Evolutionary conservation across 1,140 invertebrate genomes (phyloP), one percentile per base, ranked within the genome.

Genomic region (Cataglyphis hispanica): DNA sequence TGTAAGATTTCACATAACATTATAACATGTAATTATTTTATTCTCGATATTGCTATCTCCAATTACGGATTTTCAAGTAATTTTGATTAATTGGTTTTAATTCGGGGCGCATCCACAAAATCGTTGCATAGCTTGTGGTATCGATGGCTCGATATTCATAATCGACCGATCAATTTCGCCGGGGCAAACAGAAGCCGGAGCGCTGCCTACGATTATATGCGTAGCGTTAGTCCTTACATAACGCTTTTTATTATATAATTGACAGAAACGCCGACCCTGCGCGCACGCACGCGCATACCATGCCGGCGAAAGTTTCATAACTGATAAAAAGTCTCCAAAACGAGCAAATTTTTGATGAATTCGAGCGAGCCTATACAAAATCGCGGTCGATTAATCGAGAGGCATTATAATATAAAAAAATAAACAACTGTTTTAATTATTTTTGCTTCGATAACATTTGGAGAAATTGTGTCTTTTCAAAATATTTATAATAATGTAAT

Each of bases 231-330:
- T 92, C 91, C 93, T 95, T 95, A 94, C 90, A 92, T 94, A 95
- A 95, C 91, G 88, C 86, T 93, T 94, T 94, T 95, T 94, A 94
- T 95, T 94, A 94, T 92, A 91, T 94, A 94, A 95, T 94, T 94
- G 92, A 93, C 91, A 93, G 93, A 94, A 93, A 94, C 90, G 90
- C 81, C 89, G 91, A 87, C 89, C 90, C 89, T 87, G 91, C 76
- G 90, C 74, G 85, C 64, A 86, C 84, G 83, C 76, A 46, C 81
- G 83, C 89, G 70, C 78, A 53, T 60, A 61, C 34, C 40, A 61
- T 60, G 61, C 46, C 34, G 61, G 84, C 86, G 89, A 90, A 90
- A 90, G 84, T 88, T 50, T 85, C 86, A 43, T 70, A 69, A 67
- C 50, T 63, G 67, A 34, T 76, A 43, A 72, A 58, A 40, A 86